phyloP scores from a whole-genome alignment of 2,113 vertebrate genomes.

The Leucopsar rothschildi region DNA sequence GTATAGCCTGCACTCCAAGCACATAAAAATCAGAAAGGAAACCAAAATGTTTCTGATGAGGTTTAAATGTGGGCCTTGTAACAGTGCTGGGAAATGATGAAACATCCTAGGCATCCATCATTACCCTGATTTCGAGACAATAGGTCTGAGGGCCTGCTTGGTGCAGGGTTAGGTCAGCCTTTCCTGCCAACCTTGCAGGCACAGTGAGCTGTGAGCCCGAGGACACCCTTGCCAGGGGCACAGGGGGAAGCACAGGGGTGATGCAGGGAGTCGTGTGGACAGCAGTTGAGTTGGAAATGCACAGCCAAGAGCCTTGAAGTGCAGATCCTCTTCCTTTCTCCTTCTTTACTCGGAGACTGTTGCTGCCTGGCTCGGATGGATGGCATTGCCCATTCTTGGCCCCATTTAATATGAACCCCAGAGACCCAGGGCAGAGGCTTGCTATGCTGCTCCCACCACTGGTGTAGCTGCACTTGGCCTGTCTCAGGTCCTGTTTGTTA shows the following conservation, averaged over 20 bases:
- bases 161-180: conserved; percentile 59
- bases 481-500: background rate
- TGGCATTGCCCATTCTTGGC: background rate
- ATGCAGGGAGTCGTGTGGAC: background rate
- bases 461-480: background rate
- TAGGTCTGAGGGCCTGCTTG: conserved; percentile 37
- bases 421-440: background rate
- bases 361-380: background rate
- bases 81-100: conserved; percentile 66
- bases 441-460: background rate
- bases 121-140: conserved; percentile 57
- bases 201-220: background rate
- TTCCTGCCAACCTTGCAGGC: conserved; percentile 44
- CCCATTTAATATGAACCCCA: background rate
- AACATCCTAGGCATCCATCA: conserved; percentile 64
- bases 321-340: background rate
- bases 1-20: background rate
- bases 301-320: background rate
- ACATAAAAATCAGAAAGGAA: conserved; percentile 55
- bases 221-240: background rate
- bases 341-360: background rate
- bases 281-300: background rate
- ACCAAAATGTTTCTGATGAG: conserved; percentile 53
- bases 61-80: conserved; percentile 47
- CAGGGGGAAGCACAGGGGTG: background rate